Base-by-base conservation (phyloP, 2,113 vertebrate genomes). In the Psettodes erumei region DNA sequence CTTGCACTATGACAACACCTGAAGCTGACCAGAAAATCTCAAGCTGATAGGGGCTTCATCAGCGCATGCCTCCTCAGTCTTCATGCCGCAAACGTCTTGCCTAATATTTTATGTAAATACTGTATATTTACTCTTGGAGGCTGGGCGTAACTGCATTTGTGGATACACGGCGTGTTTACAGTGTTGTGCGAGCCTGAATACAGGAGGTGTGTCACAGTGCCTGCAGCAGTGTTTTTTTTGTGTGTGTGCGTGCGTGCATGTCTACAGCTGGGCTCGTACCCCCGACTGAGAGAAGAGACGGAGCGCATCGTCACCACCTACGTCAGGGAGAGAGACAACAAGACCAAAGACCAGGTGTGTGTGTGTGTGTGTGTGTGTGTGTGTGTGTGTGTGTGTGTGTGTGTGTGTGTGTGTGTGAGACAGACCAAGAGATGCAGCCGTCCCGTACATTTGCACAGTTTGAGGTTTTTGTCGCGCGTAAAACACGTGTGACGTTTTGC, bases 271-370 rank as follows among this genome's bases (percentile, higher is more conserved):
- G 93, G 91, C 50, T 96, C 96, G 1, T 99, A 97, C 85, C 98
- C 98, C 37, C 87, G 93, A 43, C 81, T 99, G 75, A 95, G 96
- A 84, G 98, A 99, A 81, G 97, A 99, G 89, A 99, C 96, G 0
- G 98, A 99, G 87, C 86, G 97, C 2, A 99, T 99, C 3, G 97
- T 99, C 75, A 99, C 97, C 82, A 97, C 96, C 0, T 95, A 98
- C 76, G 82, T 99, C 89, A 88, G 98, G 28, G 98, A 99, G 65
- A 82, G 97, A 9, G 98, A 99, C 74, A 96, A 96, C 58, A 96
- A 94, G 48, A 98, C 98, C 38, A 99, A 99, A 94, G 96, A 97
- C 70, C 97, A 99, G 97, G 98, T 98, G 77, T 18, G 77, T 72
- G 13, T n/a, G 47, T 45, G 12, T 54, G 19, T 50, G 19, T 10